Conservation (phyloP, 2,888 invertebrate genomes). For the Drosophila melanosoma region DNA sequence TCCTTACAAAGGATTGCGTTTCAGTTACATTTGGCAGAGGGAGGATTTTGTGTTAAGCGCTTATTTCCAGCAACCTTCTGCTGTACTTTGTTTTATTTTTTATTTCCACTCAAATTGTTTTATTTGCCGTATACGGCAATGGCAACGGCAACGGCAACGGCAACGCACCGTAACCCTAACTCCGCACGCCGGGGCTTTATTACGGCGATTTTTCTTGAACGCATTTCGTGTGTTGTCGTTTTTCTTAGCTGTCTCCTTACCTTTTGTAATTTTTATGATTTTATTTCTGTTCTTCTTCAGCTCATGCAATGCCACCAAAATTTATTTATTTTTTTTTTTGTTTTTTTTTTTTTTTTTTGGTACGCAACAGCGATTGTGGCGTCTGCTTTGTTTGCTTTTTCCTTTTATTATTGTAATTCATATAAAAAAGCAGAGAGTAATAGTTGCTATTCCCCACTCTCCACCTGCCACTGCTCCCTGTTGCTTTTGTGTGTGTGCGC, state of each 20-base stretch:
- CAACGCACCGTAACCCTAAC: constrained; percentile 21
- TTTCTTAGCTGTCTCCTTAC: constrained; percentile 63
- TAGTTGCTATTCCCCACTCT: constrained; percentile 33
- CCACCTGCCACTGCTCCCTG: neutral
- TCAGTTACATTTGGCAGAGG: constrained; percentile 61
- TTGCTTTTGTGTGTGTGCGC: constrained; percentile 27
- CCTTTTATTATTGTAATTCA: constrained; percentile 76
- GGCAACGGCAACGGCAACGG: constrained; percentile 1
- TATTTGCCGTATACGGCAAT: constrained; percentile 59
- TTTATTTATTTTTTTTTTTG: too few relatives aligned
- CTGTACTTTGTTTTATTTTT: constrained; percentile 72
- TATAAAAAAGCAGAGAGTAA: constrained; percentile 51
- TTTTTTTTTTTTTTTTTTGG: constrained; percentile 23
- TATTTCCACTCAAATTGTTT: constrained; percentile 82
- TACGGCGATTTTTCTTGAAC: constrained; percentile 81
- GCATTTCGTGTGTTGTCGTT: constrained; percentile 74
- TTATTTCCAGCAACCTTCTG: constrained; percentile 42
- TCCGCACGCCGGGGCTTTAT: constrained; percentile 70
- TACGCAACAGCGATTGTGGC: constrained; percentile 31
- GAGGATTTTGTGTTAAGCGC: constrained; percentile 64
- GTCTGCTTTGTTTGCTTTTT: constrained; percentile 54
- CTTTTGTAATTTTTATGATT: constrained; percentile 82
- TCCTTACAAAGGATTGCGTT: constrained; percentile 77
- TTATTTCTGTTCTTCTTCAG: constrained; percentile 56
- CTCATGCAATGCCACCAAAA: constrained; percentile 27